Evolutionary conservation across 2,797 vertebrate species (phyloP).

Genomic region (Tauraco hartlaubi): DNA sequence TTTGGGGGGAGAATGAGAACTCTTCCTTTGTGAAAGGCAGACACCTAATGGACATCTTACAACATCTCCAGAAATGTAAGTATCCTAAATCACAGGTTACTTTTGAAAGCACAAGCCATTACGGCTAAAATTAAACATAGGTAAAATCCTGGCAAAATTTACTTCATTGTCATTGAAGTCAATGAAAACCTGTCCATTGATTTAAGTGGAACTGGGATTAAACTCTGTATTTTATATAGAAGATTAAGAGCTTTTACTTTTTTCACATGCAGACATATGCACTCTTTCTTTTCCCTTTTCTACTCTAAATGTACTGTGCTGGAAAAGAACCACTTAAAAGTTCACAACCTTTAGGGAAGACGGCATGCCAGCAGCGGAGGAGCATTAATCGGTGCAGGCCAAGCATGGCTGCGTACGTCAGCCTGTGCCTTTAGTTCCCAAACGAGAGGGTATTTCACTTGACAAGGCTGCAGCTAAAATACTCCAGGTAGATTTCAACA

Average conservation of each 20-base stretch:
- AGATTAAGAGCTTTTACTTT: neutral
- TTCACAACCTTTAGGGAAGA: neutral
- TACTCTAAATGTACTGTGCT: neutral
- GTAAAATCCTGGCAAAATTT: neutral
- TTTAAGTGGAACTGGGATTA: neutral
- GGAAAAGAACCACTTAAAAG: neutral
- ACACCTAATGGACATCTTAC: neutral
- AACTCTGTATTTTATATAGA: neutral
- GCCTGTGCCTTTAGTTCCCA: neutral
- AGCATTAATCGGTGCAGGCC: neutral
- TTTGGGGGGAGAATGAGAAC: neutral
- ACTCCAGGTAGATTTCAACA: neutral
- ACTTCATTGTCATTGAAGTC: neutral
- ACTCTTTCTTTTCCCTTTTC: neutral
- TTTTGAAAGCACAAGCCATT: neutral
- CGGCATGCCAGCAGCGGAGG: neutral
- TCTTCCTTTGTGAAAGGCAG: neutral
- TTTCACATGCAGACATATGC: neutral
- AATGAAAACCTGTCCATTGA: neutral
- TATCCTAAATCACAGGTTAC: neutral
- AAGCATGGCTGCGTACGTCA: neutral
- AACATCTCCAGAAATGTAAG: neutral
- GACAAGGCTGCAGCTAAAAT: neutral
- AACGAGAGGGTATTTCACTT: neutral
- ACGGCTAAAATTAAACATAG: constrained; percentile 4